Conservation (phyloP, 2,888 invertebrate species). For the Plagodis dolabraria region DNA sequence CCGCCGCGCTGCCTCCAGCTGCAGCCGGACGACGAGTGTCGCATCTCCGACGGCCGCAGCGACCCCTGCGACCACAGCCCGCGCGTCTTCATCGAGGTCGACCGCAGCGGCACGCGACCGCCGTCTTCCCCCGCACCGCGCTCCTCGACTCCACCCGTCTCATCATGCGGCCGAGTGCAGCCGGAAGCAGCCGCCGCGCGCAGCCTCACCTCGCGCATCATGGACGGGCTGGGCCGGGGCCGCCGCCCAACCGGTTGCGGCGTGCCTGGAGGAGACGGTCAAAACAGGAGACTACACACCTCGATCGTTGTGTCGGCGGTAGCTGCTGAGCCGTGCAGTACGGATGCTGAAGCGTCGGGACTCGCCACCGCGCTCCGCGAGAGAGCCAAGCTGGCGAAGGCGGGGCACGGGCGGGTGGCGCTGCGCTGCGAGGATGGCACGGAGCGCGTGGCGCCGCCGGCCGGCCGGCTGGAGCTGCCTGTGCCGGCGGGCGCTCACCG, state of each 20-base stretch:
- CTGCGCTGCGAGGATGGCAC: neutral
- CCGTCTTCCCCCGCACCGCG: conserved; percentile 5
- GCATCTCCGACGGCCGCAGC: conserved; percentile 28
- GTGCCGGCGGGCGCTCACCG: conserved; percentile 9
- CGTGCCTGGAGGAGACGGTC: neutral
- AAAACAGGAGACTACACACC: conserved; percentile 36
- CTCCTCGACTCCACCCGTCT: neutral
- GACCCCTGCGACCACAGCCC: conserved; percentile 62
- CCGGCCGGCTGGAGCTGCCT: conserved; percentile 5
- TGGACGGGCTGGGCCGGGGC: conserved; percentile 34
- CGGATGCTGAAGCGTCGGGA: conserved; percentile 1
- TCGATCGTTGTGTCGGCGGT: conserved; percentile 10
- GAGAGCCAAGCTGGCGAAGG: conserved; percentile 40
- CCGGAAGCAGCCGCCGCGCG: conserved; percentile 9
- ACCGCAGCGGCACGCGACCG: conserved; percentile 39
- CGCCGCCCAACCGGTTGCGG: conserved; percentile 6
- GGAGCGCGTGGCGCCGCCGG: neutral
- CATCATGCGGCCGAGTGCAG: conserved; percentile 2
- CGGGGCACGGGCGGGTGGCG: conserved; percentile 49
- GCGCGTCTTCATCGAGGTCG: conserved; percentile 51
- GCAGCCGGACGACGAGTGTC: conserved; percentile 48
- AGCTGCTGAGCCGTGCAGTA: neutral
- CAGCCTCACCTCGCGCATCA: conserved; percentile 32
- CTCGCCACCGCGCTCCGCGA: conserved; percentile 22
- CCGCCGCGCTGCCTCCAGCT: conserved; percentile 44